Evolutionary conservation across 2,797 vertebrate genomes (phyloP).

Genomic region (Corythornis leucogaster): DNA sequence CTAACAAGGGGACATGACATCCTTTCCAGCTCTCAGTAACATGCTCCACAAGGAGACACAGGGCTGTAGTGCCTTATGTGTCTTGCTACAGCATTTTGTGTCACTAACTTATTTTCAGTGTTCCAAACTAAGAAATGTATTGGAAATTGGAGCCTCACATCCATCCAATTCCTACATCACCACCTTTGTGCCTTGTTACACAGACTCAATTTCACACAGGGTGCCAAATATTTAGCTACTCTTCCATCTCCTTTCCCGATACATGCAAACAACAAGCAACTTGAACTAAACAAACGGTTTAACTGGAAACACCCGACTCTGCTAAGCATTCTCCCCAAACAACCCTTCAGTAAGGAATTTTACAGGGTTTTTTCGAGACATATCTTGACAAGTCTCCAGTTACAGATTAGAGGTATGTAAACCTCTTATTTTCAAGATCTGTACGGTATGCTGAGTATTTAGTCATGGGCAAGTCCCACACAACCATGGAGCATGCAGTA

Average conservation of each 20-base stretch:
- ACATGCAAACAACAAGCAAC: neutral
- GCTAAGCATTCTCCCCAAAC: neutral
- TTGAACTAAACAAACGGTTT: neutral
- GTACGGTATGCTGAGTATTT: neutral
- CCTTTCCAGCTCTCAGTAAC: neutral
- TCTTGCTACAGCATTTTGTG: neutral
- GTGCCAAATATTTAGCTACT: neutral
- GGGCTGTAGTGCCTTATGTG: neutral
- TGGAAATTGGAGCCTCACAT: neutral
- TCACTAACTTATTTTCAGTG: neutral
- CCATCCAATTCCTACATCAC: neutral
- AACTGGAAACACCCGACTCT: neutral
- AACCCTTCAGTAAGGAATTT: neutral
- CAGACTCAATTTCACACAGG: neutral
- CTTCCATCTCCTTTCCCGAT: neutral
- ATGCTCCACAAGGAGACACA: rapidly evolving
- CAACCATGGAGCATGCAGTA: neutral
- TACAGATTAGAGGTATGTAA: neutral
- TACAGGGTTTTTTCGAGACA: neutral
- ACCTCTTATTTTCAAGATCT: neutral
- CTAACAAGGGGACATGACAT: rapidly evolving
- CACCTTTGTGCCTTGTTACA: neutral
- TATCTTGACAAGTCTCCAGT: neutral
- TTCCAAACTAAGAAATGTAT: neutral
- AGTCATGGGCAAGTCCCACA: neutral